Percentiles rank a stretch among this genome's conserved stretches.
phyloP scores from a whole-genome alignment of 2,113 vertebrate species.

The Amazona vittata region DNA sequence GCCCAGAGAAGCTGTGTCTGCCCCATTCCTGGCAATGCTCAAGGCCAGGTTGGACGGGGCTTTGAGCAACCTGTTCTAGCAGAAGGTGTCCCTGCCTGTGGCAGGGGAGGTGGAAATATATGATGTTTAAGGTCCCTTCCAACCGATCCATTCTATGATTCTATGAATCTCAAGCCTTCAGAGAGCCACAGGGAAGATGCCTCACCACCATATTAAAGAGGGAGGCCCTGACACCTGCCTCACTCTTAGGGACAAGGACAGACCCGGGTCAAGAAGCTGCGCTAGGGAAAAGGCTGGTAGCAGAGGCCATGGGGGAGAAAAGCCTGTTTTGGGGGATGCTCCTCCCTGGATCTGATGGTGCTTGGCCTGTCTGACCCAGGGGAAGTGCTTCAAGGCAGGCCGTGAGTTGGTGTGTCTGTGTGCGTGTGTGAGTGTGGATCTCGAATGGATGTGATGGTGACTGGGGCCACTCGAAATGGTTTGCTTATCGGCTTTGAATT shows the following conservation, averaged over 20 bases:
- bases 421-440: background rate
- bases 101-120: background rate
- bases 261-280: background rate
- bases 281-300: background rate
- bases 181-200: background rate
- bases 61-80: background rate
- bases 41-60: background rate
- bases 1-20: background rate
- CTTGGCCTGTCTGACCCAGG: background rate
- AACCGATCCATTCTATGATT: background rate
- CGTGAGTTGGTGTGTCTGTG: background rate
- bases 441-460: background rate
- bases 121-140: background rate
- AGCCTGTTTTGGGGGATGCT: background rate
- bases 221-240: too few relatives aligned
- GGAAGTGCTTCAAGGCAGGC: accelerated
- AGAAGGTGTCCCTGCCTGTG: background rate
- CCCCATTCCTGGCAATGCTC: background rate
- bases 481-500: background rate
- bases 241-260: too few relatives aligned
- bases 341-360: accelerated
- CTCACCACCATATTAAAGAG: background rate
- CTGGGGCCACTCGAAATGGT: background rate
- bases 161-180: background rate
- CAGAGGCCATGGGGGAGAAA: background rate